Evolutionary conservation across 2,797 vertebrate species (phyloP), one percentile per base, ranked within the genome.

Genomic region (Chaunax sp.): DNA sequence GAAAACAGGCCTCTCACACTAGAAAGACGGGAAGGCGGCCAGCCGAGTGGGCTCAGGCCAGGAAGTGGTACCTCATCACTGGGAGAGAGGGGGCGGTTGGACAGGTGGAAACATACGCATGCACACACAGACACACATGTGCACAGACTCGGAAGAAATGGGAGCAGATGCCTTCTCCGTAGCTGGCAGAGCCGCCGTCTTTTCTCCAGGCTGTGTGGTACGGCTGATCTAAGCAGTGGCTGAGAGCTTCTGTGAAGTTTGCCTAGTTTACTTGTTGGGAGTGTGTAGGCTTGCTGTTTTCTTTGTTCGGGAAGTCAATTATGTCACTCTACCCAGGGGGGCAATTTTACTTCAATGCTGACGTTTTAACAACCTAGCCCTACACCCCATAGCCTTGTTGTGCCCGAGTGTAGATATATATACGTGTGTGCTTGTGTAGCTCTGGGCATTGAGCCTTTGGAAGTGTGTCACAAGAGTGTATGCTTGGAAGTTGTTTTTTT

Each of bases 151-250:
- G 28, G 58, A 71, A 66, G 37, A 74, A 84, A 82, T 6, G 10
- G 49, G 75, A 84, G 78, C 86, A 90, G 81, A 90, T 84, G 85
- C 68, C 81, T 84, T 87, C 85, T 82, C 75, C 65, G 78, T 70
- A 73, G 73, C 68, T 81, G 80, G 79, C 85, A 61, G 66, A 53
- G 69, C 56, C 9, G 22, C 33, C 5, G 26, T 69, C 58, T 73
- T n/a, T 65, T 73, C 75, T 73, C 35, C 64, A 64, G 65, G 75
- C 83, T 19, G 53, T 74, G 60, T 84, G 78, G 23, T 59, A 20
- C 3, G 26, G 69, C 72, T 79, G 75, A 72, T 82, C 80, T 73
- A 23, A 75, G 53, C 64, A 60, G 69, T 23, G 56, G 44, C 62
- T 64, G 37, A 58, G 38, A 62, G 66, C 3, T 35, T 57, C 60